Base-by-base conservation (phyloP, 1,140 invertebrate species). In the Drosophila saltans region DNA sequence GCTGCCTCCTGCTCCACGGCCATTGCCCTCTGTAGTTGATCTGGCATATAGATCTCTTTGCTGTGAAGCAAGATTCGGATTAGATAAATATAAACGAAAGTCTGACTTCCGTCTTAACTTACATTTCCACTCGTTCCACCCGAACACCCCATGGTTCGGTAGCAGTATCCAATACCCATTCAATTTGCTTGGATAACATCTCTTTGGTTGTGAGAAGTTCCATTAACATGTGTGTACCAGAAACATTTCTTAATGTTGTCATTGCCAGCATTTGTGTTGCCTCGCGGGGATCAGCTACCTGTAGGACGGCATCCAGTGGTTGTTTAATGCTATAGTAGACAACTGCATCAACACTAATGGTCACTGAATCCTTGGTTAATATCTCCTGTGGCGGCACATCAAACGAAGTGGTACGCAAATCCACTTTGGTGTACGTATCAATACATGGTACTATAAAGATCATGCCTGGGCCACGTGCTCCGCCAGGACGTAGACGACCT, bases 111-210 rank as follows among this genome's bases (percentile, higher is more conserved):
- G 11, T 8, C 7, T 21, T n/a, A 75, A 92, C 94, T 96, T 93
- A 98, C 97, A 99, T 97, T 95, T 98, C 98, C 26, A 99, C 97
- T 79, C 98, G 94, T 92, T 99, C 97, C 0, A 99, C 97, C 93
- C 98, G 98, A 16, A 99, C 97, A 6, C 98, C 98, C 98, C 98
- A 99, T 36, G 97, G 96, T 81, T 98, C 97, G 1, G 98, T 99
- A 5, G 97, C 97, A 60, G 97, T 96, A 84, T 93, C 92, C 6
- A 92, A 57, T 24, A 82, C 78, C 10, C 7, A 56, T 39, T 91
- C 88, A 39, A 91, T 90, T 45, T 83, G 73, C 5, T 77, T 81
- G 39, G 85, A 97, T 69, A 99, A 98, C 1, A 95, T 94, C 92
- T 99, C 98, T 48, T 98, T 93, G 84, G 99, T 98, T 0, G 97